Conservation (phyloP, 1,140 invertebrate genomes). For the Spodoptera litura region DNA sequence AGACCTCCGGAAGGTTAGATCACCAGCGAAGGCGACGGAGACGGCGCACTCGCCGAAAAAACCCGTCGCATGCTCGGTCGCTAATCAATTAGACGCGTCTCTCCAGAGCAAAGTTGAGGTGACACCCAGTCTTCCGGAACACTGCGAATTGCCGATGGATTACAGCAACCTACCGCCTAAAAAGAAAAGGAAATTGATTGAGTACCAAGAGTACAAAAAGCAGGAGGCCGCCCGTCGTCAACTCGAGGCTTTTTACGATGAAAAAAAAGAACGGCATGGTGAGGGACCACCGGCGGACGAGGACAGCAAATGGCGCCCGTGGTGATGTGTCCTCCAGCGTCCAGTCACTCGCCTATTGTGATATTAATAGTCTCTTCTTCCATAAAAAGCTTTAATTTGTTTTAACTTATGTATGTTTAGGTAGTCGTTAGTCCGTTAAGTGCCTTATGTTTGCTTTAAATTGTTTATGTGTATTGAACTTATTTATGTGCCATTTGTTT, state of each 20-base stretch:
- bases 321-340: constrained; percentile 61
- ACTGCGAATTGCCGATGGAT: constrained; percentile 81
- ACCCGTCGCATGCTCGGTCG: constrained; percentile 50
- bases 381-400: constrained; percentile 85
- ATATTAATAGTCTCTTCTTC: constrained; percentile 79
- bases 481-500: constrained; percentile 75
- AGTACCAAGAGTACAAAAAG: constrained; percentile 84
- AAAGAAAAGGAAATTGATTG: constrained; percentile 84
- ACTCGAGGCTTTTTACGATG: constrained; percentile 76
- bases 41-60: constrained; percentile 57
- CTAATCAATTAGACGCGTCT: constrained; percentile 67
- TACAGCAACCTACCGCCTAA: constrained; percentile 83
- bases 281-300: constrained; percentile 70
- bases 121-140: constrained; percentile 73
- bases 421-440: constrained; percentile 36
- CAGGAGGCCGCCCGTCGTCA: constrained; percentile 79
- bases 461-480: constrained; percentile 38
- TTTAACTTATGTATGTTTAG: constrained; percentile 69
- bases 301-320: constrained; percentile 80
- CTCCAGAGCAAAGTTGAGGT: constrained; percentile 66
- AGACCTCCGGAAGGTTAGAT: constrained; percentile 78
- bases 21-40: constrained; percentile 63
- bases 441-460: constrained; percentile 59
- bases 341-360: constrained; percentile 64
- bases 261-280: constrained; percentile 68